These are phyloP conservation scores for Phoxinus dragarum DNA, from an alignment of 2,797 vertebrate genomes.

Conservation along the genomic window DNA sequence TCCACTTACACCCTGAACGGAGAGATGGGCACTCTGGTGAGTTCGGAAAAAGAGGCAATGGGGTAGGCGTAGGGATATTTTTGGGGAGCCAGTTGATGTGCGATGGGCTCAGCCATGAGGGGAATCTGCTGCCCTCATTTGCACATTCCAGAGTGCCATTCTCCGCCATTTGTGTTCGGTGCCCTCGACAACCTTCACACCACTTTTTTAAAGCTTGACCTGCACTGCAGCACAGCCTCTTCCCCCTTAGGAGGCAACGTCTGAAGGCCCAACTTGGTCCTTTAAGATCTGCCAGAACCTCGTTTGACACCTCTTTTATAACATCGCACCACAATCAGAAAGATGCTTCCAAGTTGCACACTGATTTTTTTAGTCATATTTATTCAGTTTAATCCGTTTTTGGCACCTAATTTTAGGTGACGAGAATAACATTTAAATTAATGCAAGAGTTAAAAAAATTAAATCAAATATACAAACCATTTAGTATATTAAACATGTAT, in stretches of 20 bases:
- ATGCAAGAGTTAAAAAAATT: not conserved
- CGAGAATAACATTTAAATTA: not conserved
- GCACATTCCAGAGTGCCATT: conserved; percentile 78
- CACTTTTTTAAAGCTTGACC: conserved; percentile 56
- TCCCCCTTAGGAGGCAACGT: conserved; percentile 36
- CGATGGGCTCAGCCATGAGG: conserved; percentile 73
- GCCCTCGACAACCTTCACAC: conserved; percentile 61
- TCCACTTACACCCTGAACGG: conserved; percentile 88
- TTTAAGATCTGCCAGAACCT: not conserved
- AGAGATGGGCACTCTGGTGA: conserved; percentile 91
- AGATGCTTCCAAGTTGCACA: not conserved
- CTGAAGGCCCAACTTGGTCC: conserved; percentile 26
- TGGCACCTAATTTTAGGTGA: not conserved
- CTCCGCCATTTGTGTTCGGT: conserved; percentile 53
- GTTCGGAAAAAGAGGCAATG: conserved; percentile 55
- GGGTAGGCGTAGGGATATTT: conserved; percentile 67
- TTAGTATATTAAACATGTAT: not conserved
- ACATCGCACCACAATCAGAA: not conserved
- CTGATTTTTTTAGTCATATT: not conserved
- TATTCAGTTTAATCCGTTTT: not conserved
- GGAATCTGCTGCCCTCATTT: conserved; percentile 80
- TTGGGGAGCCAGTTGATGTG: conserved; percentile 83
- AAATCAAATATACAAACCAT: not conserved
- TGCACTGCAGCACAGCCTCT: conserved; percentile 42
- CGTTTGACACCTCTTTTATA: conserved; percentile 2